Conservation (phyloP, 2,113 vertebrate species). For the Edolisoma coerulescens region DNA sequence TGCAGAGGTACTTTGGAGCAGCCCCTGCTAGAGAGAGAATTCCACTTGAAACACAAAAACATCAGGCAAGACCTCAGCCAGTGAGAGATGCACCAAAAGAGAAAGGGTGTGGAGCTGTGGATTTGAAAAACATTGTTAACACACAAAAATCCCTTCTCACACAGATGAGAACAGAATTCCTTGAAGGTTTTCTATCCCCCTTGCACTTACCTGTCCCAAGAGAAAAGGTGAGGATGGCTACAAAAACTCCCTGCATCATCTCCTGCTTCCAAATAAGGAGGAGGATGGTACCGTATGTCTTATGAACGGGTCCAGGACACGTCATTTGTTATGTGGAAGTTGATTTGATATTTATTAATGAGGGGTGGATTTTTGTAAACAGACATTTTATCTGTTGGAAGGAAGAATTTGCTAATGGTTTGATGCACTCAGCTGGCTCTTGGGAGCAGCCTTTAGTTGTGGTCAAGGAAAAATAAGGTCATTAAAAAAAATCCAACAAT, state of each 20-base stretch:
- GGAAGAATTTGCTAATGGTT: constrained; percentile 44
- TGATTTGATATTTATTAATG: constrained; percentile 24
- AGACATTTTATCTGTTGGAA: not conserved
- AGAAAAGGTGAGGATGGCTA: constrained; percentile 36
- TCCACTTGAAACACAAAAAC: not conserved
- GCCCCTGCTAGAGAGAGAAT: not conserved
- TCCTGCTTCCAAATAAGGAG: not conserved
- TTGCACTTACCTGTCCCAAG: constrained; percentile 29
- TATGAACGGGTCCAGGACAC: not conserved
- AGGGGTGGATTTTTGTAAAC: not conserved
- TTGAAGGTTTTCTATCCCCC: not conserved
- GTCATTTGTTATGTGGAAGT: not conserved
- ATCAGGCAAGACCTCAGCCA: not conserved
- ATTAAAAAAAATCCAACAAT: not conserved
- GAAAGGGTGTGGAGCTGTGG: not conserved
- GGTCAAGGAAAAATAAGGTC: not conserved
- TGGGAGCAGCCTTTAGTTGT: constrained; percentile 10
- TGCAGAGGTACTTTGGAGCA: constrained; percentile 57
- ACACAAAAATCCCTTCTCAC: not conserved
- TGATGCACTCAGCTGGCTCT: constrained; percentile 39
- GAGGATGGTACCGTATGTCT: not conserved
- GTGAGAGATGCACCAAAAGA: not conserved
- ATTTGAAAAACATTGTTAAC: not conserved
- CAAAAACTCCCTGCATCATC: not conserved
- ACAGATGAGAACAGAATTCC: not conserved